phyloP scores from a whole-genome alignment of 2,888 invertebrate genomes.

The Temnothorax unifasciatus region DNA sequence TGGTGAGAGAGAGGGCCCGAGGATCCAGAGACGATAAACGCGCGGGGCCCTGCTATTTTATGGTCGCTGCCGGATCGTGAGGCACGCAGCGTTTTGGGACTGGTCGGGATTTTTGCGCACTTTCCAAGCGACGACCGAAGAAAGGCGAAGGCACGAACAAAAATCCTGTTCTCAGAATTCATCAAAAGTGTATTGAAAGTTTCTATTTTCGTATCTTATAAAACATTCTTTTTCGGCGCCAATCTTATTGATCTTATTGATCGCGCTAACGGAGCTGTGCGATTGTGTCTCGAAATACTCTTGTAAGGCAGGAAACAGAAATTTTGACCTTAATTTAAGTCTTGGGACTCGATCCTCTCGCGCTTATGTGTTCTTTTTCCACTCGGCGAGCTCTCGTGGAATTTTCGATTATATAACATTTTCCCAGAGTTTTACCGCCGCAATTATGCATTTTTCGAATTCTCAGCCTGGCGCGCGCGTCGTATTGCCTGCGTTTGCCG shows the following conservation, averaged over 20 bases:
- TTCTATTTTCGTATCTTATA: not conserved
- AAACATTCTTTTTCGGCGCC: not conserved
- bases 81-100: conserved; percentile 2
- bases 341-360: not conserved
- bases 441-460: conserved; percentile 28
- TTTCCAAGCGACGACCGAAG: not conserved
- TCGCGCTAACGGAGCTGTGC: not conserved
- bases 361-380: not conserved
- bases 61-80: conserved; percentile 2
- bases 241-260: conserved; percentile 17
- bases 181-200: not conserved
- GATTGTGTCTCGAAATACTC: not conserved
- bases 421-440: not conserved
- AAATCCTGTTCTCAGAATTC: conserved; percentile 16
- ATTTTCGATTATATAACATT: conserved; percentile 28
- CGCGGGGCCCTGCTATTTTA: conserved; percentile 18
- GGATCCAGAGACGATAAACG: conserved; percentile 28
- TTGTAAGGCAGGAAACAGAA: not conserved
- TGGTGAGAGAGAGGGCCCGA: conserved; percentile 40
- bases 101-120: conserved; percentile 11
- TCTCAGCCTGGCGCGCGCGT: not conserved
- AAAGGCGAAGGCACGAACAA: not conserved
- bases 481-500: conserved; percentile 8
- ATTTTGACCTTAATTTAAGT: conserved; percentile 9
- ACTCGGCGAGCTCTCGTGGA: not conserved